These are phyloP conservation scores for Polyergus mexicanus DNA, from an alignment of 1,140 invertebrate species.

Conservation along the genomic window DNA sequence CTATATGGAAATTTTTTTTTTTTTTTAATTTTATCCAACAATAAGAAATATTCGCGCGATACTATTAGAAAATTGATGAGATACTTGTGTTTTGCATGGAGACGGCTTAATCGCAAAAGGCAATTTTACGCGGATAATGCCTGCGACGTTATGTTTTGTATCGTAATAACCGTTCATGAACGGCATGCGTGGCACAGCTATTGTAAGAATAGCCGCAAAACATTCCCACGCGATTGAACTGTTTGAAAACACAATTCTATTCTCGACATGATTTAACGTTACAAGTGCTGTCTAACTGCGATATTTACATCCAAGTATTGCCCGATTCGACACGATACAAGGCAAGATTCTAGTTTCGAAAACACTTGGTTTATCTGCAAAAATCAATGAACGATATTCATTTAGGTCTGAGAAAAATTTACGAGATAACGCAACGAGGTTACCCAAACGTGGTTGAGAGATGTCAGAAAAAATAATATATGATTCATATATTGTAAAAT, in stretches of 20 bases:
- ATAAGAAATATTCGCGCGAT: too few relatives aligned
- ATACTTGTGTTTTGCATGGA: background rate
- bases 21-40: background rate
- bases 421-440: background rate
- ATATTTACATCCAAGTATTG: background rate
- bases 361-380: background rate
- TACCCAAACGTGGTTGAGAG: background rate
- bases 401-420: background rate
- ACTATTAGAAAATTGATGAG: background rate
- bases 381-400: background rate
- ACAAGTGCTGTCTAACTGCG: constrained; percentile 3
- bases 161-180: constrained; percentile 28
- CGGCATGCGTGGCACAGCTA: constrained; percentile 11
- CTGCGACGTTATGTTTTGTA: constrained; percentile 32
- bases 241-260: constrained; percentile 55
- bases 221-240: constrained; percentile 49
- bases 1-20: too few relatives aligned
- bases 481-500: background rate
- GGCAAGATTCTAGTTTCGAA: background rate
- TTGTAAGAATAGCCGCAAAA: constrained; percentile 51
- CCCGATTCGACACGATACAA: background rate
- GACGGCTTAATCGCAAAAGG: constrained; percentile 1
- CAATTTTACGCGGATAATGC: constrained; percentile 20
- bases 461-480: background rate
- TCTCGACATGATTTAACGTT: constrained; percentile 45